Percentiles rank a stretch among this genome's conserved stretches.
Evolutionary conservation across 2,797 vertebrate species (phyloP).

Genomic region (Micropoecilia bifurca): DNA sequence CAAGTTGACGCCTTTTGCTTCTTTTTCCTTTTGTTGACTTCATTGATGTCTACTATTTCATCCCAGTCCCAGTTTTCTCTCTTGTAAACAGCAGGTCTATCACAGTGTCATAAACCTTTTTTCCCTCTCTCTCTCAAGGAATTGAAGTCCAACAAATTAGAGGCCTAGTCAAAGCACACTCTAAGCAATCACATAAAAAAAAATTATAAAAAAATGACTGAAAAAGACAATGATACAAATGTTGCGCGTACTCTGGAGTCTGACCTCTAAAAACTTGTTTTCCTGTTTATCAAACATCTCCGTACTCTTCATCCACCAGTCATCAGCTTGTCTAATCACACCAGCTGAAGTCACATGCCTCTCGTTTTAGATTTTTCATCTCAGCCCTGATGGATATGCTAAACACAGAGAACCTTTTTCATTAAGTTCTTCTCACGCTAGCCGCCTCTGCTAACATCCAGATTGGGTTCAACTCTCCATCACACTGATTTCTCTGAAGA

Average conservation of each 20-base stretch:
- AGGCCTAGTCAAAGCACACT: background rate
- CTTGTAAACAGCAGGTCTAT: background rate
- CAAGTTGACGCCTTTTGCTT: background rate
- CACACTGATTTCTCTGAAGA: constrained; percentile 79
- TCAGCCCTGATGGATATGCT: constrained; percentile 70
- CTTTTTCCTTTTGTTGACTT: constrained; percentile 4
- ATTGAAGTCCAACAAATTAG: background rate
- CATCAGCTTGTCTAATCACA: constrained; percentile 35
- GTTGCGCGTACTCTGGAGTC: background rate
- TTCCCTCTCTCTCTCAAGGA: background rate
- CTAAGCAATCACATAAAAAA: no score
- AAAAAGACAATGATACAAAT: background rate
- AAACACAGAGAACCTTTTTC: constrained; percentile 66
- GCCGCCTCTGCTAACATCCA: constrained; percentile 74
- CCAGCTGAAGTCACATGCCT: constrained; percentile 36
- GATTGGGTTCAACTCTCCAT: constrained; percentile 70
- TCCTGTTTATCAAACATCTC: constrained; percentile 10
- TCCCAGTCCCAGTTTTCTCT: background rate
- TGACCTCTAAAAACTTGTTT: constrained; percentile 24
- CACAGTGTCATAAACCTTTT: background rate
- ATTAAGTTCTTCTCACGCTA: constrained; percentile 76
- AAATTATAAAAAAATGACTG: background rate
- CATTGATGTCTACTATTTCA: constrained; percentile 8
- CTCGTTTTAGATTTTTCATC: constrained; percentile 63
- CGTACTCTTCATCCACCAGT: constrained; percentile 15